Evolutionary conservation across 2,113 vertebrate species (phyloP), one percentile per base, ranked within the genome.

Genomic region (Brachyistius frenatus): DNA sequence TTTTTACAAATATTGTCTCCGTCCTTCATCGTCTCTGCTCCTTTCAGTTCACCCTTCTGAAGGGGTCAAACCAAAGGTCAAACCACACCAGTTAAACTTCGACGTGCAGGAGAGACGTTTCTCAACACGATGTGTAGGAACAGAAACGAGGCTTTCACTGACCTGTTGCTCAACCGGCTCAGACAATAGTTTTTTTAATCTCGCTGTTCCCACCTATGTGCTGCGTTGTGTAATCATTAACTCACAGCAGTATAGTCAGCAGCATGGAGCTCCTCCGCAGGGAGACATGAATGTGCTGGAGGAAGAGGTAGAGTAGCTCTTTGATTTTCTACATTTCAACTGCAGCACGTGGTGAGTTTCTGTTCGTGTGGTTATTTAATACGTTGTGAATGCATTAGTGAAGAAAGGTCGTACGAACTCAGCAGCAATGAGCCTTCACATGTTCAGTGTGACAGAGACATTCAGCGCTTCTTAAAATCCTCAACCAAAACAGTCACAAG

Each of bases 151-250:
- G 41, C 33, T 49, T 55, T 35, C 15, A 4, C 13, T 56, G 36
- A 60, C 30, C 57, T 49, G 0, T 82, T 85, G 70, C 68, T 78
- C 61, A 66, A 83, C 44, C 8, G 10, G 13, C 41, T 75, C 53
- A 58, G 58, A 75, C 66, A 55, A 55, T 61, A 55, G 52, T 36
- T n/a, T 46, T 55, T 11, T 47, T 31, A 49, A 4, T 74, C 33
- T 61, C 7, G 15, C 37, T 44, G 14, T 30, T 46, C 57, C 64
- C 71, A 66, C 78, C 70, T 53, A 15, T 83, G 72, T 63, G 63
- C 50, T 55, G 62, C 11, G 5, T 35, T 39, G 54, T 80, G 31
- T 76, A 83, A 89, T 76, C 70, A 88, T 87, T 84, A 81, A 64
- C 62, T 75, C 50, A 55, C 36, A 35, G 54, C 46, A 37, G 16